Evolutionary conservation across 1,140 invertebrate genomes (phyloP).

Genomic region (Drosophila saltans): DNA sequence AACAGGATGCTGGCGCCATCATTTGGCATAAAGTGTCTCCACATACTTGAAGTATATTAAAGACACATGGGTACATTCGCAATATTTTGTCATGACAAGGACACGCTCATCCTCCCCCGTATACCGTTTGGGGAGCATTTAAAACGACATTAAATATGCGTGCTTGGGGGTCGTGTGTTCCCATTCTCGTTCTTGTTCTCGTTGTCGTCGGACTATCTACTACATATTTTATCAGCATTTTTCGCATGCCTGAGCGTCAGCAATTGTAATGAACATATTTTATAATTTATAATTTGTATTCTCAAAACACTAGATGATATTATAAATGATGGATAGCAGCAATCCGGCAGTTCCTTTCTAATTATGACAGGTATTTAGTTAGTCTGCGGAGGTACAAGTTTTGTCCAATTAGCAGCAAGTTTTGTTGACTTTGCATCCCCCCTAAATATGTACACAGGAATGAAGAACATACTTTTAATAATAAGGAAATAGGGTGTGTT

Average conservation of each 20-base stretch:
- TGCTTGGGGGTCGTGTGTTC: conserved; percentile 34
- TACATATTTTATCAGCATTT: conserved; percentile 74
- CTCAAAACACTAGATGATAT: conserved; percentile 6
- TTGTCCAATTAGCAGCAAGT: conserved; percentile 65
- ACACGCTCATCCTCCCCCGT: conserved; percentile 32
- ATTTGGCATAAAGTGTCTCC: conserved; percentile 28
- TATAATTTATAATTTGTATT: conserved; percentile 66
- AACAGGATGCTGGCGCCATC: conserved; percentile 61
- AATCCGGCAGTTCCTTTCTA: conserved; percentile 32
- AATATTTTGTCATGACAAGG: conserved; percentile 46
- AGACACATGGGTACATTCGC: conserved; percentile 3
- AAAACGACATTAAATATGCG: conserved; percentile 77
- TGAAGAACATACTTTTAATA: neutral
- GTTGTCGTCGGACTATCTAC: conserved; percentile 8
- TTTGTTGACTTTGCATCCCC: conserved; percentile 43
- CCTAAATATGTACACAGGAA: too few species aligned
- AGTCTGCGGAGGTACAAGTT: conserved; percentile 10
- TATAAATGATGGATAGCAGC: conserved; percentile 1
- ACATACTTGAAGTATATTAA: conserved; percentile 13
- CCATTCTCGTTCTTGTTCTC: conserved; percentile 18
- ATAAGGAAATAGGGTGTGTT: neutral
- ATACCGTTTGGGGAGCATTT: conserved; percentile 46
- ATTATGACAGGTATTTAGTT: conserved; percentile 68
- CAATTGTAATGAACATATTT: conserved; percentile 74
- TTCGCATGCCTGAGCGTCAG: conserved; percentile 71